Evolutionary conservation across 1,140 invertebrate species (phyloP), one percentile per base, ranked within the genome.

Genomic region (Trichonephila clavata): DNA sequence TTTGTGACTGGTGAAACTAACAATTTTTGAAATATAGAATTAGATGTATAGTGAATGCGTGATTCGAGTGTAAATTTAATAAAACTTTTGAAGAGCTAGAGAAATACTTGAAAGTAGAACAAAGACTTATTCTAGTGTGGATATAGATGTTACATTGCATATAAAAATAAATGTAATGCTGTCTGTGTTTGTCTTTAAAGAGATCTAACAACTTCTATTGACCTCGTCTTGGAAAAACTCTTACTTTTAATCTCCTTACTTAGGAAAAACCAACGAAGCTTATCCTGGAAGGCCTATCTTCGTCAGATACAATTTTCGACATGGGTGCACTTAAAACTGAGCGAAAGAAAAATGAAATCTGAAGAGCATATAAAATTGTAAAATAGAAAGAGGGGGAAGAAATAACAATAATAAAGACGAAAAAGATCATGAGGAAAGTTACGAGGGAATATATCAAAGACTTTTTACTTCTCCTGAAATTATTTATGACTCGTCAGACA

Each of bases 171-270:
- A 27, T 86, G 21, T 60, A 18, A 60, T 57, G 39, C 13, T 59
- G 27, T 24, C 10, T 60, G 21, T 60, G 83, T 59, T 86, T 57
- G 57, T 27, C 57, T 32, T 81, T 27, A 27, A 27, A n/a, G 50
- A 18, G 43, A 86, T 86, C 83, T 21, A 60, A 57, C 21, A 59
- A 24, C 83, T 59, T 57, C 57, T 86, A 24, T 2, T 86, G 84
- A 63, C 84, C 60, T 50, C 39, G 14, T 63, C 27, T 4, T 16
- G 27, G 60, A 86, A 63, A 39, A 63, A 50, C 0, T n/a, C 39
- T 50, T 89, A 71, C 20, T 89, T 89, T 89, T 89, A 89, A 89
- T 89, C 87, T 32, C 63, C 65, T 89, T 57, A 77, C 32, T 89
- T 71, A 71, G 65, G 57, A 68, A 68, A 59, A 89, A 89, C 21